Evolutionary conservation across 2,797 vertebrate species (phyloP), one percentile per base, ranked within the genome.

Genomic region (Pelobates cultripes): DNA sequence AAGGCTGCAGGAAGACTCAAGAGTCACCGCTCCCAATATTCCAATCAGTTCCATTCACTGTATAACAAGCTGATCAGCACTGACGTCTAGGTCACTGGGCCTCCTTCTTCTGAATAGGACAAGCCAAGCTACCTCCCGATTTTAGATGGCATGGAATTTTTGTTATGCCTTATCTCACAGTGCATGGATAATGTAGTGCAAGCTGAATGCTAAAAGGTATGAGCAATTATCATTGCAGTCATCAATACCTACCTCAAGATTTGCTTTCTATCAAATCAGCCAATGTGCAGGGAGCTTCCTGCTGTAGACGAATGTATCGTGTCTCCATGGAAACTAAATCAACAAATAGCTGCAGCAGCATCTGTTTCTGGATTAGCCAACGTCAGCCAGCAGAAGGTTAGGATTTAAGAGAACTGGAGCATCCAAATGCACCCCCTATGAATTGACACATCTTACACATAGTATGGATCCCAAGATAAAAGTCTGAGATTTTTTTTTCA

Each of bases 301-400:
- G 86, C 88, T 91, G 87, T 87, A 90, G 80, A 86, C 84, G 87
- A 90, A 89, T 91, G 87, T 88, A 91, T 90, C 92, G 89, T 70
- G 94, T 97, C 93, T 95, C 96, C 95, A 97, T 92, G 93, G 96
- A 94, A 97, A 97, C 96, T 93, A 93, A 94, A 95, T 95, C 94
- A 97, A 97, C 95, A 97, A 97, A 97, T 94, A 95, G 93, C 93
- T 92, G 87, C 89, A 84, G 89, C 87, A 89, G 93, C 92, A 94
- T 94, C 93, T 92, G 90, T 86, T 92, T 92, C 90, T 91, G 89
- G 88, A 92, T 90, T 88, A 90, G 88, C 89, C 88, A 93, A 91
- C 86, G 88, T 93, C 87, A 91, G 89, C 90, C 93, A 93, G 92
- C 87, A 90, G 88, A 90, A 90, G 87, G 85, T 86, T 86, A 80